Percentiles rank a stretch among this genome's conserved stretches.
These are phyloP conservation scores for Neosalanx taihuensis DNA, from an alignment of 2,797 vertebrate species.

Conservation along the genomic window DNA sequence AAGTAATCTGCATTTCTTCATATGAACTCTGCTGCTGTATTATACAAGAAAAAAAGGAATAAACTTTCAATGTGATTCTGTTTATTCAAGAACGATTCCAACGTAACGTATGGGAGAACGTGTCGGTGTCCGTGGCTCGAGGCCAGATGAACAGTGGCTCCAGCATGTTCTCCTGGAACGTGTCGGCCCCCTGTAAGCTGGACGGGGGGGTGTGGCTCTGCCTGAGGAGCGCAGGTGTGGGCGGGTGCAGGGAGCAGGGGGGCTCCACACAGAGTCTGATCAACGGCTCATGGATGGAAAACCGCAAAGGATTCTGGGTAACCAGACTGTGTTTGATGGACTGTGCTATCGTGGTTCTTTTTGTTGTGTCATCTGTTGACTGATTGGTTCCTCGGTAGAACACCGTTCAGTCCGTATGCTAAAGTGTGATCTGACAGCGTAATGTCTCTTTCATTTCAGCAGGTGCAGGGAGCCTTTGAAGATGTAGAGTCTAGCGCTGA, in stretches of 20 bases:
- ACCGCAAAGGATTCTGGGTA: conserved; percentile 63
- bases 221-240: conserved; percentile 42
- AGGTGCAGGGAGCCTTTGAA: conserved; percentile 65
- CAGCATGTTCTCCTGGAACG: conserved; percentile 63
- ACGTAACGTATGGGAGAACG: conserved; percentile 53
- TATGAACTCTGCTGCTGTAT: no score
- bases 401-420: background rate
- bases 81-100: conserved; percentile 46
- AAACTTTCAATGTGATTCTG: no score
- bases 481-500: conserved; percentile 62
- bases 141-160: conserved; percentile 20
- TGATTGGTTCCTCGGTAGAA: background rate
- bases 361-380: background rate
- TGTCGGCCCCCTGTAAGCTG: conserved; percentile 78
- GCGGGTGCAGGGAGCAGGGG: conserved; percentile 48
- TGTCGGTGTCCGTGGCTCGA: conserved; percentile 53
- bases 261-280: conserved; percentile 41
- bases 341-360: background rate
- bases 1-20: no score
- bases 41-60: no score
- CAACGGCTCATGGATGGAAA: conserved; percentile 55
- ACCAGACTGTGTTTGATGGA: background rate
- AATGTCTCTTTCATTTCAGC: conserved; percentile 32
- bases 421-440: background rate
- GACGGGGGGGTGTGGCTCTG: conserved; percentile 74